Evolutionary conservation across 1,140 invertebrate species (phyloP).

Genomic region (Ctenoplectra terminalis): DNA sequence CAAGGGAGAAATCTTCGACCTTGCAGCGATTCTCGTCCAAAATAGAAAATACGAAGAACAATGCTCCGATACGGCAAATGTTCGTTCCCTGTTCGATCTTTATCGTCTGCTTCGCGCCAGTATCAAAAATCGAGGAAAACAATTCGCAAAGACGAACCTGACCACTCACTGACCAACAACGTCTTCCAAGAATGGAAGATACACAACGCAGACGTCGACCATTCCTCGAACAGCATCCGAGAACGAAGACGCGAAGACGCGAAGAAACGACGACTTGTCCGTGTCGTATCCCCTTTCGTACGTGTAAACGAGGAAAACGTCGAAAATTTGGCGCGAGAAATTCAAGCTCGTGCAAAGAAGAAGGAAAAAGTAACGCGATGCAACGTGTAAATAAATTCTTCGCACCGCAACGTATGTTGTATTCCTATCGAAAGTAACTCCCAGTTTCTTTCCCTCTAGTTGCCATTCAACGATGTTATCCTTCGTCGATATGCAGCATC

Average conservation of each 20-base stretch:
- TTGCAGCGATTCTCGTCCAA: background rate
- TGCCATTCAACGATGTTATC: background rate
- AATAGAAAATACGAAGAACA: background rate
- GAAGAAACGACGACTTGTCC: background rate
- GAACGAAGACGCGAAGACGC: too few species aligned
- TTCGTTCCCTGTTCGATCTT: background rate
- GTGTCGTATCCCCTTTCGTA: background rate
- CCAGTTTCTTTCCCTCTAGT: background rate
- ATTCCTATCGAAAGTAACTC: background rate
- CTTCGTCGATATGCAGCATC: constrained; percentile 3
- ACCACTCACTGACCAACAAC: background rate
- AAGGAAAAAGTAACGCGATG: background rate
- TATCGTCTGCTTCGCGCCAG: background rate
- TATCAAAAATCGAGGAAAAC: background rate
- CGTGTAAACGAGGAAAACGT: background rate
- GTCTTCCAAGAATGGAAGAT: background rate
- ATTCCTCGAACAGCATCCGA: constrained; percentile 2
- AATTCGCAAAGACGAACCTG: constrained; percentile 2
- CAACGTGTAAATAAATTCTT: background rate
- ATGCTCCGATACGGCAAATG: too few species aligned
- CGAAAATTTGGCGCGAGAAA: too few species aligned
- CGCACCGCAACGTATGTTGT: too few species aligned
- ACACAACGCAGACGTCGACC: background rate
- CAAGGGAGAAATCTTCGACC: background rate
- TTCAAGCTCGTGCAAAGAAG: too few species aligned